phyloP scores from a whole-genome alignment of 2,113 vertebrate genomes.

The Isurus oxyrinchus region DNA sequence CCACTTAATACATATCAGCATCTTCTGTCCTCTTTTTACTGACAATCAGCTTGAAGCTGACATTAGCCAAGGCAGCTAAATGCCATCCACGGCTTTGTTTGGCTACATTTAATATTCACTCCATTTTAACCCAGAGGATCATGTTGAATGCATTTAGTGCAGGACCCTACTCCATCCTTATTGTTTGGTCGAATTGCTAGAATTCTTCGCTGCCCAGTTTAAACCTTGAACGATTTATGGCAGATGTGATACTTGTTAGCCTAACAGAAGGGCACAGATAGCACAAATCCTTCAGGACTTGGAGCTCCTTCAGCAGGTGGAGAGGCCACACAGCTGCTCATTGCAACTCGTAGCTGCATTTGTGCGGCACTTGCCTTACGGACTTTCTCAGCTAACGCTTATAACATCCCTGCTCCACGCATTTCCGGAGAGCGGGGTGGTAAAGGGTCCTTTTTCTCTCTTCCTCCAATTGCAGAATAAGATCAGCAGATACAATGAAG shows the following conservation, averaged over 20 bases:
- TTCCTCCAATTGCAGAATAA: background rate
- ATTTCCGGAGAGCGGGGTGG: no score
- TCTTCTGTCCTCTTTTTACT: background rate
- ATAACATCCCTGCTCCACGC: background rate
- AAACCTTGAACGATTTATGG: slow-evolving; percentile 29
- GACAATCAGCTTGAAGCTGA: background rate
- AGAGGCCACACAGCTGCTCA: slow-evolving; percentile 1
- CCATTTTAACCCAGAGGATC: background rate
- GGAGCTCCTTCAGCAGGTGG: background rate
- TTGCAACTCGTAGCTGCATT: background rate
- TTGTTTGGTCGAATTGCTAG: background rate
- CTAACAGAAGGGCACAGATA: slow-evolving; percentile 25
- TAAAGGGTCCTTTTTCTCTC: background rate
- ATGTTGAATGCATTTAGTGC: background rate
- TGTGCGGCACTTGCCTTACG: background rate
- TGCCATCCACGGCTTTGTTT: background rate
- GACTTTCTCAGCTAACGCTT: background rate
- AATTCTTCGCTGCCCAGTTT: slow-evolving; percentile 14
- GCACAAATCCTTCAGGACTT: slow-evolving; percentile 31
- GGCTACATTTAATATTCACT: background rate
- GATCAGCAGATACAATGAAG: background rate
- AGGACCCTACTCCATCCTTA: background rate
- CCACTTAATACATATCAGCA: background rate
- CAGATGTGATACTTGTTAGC: slow-evolving; percentile 29
- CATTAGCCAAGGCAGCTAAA: background rate